phyloP scores from a whole-genome alignment of 2,797 vertebrate species.

The Morelia viridis region DNA sequence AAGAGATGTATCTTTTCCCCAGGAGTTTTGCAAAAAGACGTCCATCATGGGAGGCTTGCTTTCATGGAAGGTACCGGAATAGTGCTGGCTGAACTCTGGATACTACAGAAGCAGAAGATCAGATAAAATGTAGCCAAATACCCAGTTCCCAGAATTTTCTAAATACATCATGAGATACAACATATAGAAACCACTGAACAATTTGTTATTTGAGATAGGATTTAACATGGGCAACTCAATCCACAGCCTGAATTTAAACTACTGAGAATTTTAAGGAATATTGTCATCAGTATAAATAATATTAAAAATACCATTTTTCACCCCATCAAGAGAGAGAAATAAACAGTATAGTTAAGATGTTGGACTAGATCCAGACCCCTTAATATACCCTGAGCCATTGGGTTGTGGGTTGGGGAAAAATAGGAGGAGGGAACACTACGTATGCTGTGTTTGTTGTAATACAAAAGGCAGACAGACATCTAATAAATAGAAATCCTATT shows the following conservation, averaged over 20 bases:
- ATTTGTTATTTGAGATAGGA: background rate
- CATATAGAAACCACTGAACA: background rate
- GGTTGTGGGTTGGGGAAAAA: no score
- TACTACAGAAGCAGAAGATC: background rate
- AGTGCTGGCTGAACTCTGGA: background rate
- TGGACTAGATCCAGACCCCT: background rate
- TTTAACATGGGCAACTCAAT: background rate
- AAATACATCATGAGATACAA: background rate
- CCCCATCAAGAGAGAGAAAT: background rate
- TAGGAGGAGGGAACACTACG: no score
- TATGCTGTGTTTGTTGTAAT: no score
- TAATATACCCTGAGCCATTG: background rate
- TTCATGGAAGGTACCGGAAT: background rate
- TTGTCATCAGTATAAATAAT: background rate
- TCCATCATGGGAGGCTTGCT: background rate
- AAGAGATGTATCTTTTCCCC: background rate
- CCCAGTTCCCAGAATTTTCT: background rate
- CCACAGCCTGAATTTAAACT: no score
- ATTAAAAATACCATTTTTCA: background rate
- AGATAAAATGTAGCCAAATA: background rate
- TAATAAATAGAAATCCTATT: no score
- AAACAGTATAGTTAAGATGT: background rate
- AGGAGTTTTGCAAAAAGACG: background rate
- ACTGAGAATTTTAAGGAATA: background rate
- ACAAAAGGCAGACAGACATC: no score